These are phyloP conservation scores for Pteromalus puparum DNA, from an alignment of 1,140 invertebrate genomes.

Conservation along the genomic window DNA sequence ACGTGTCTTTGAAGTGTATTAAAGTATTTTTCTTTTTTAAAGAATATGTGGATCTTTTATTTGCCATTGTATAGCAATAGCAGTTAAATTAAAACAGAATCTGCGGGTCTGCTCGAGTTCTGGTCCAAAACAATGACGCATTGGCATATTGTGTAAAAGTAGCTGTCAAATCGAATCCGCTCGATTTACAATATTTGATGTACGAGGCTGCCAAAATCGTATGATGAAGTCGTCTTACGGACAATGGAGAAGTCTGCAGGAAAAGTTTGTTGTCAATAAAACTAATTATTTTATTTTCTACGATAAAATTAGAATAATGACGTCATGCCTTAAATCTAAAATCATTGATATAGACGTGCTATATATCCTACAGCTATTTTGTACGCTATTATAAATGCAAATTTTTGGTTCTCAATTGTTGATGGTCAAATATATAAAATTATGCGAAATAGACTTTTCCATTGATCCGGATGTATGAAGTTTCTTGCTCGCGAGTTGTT, in stretches of 20 bases:
- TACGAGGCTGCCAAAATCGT: conserved; percentile 61
- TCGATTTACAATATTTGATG: conserved; percentile 65
- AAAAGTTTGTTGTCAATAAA: background rate
- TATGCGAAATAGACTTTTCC: conserved; percentile 18
- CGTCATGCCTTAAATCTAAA: background rate
- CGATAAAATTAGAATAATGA: background rate
- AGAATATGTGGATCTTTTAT: conserved; percentile 35
- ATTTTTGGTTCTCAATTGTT: too few species aligned
- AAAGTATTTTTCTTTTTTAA: conserved; percentile 29
- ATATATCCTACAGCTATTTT: background rate
- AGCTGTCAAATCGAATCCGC: conserved; percentile 65
- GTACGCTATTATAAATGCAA: too few species aligned
- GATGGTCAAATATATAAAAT: background rate
- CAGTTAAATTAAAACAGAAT: conserved; percentile 5
- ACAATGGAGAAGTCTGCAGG: conserved; percentile 30
- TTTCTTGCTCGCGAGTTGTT: conserved; percentile 33
- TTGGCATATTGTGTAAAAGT: conserved; percentile 61
- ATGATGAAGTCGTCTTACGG: conserved; percentile 16
- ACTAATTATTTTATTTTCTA: background rate
- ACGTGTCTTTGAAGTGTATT: conserved; percentile 42
- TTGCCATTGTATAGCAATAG: conserved; percentile 30
- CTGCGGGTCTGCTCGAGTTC: background rate
- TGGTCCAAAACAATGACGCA: conserved; percentile 50
- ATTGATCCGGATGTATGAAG: conserved; percentile 35
- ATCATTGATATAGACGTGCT: background rate